Evolutionary conservation across 2,888 invertebrate species (phyloP).

Genomic region (Cryptus armator): DNA sequence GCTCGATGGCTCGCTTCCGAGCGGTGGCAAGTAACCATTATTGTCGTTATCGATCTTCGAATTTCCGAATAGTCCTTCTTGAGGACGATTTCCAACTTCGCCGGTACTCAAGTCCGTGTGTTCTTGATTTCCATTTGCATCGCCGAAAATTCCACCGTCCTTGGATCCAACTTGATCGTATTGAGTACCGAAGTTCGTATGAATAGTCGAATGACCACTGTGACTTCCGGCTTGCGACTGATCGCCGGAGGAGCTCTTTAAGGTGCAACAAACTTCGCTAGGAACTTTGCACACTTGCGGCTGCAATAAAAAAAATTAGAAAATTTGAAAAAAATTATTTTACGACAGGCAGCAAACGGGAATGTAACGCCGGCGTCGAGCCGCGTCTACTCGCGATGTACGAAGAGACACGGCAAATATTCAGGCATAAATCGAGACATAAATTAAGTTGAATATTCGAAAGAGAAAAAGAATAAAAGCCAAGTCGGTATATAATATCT

Average conservation of each 20-base stretch:
- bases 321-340: slow-evolving; percentile 16
- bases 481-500: slow-evolving; percentile 33
- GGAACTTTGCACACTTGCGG: slow-evolving; percentile 75
- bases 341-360: neutral
- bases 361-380: neutral
- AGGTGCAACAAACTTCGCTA: slow-evolving; percentile 77
- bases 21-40: slow-evolving; percentile 77
- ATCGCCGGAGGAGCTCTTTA: slow-evolving; percentile 59
- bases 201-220: slow-evolving; percentile 28
- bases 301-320: slow-evolving; percentile 70
- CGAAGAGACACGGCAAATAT: slow-evolving; percentile 19
- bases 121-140: slow-evolving; percentile 59
- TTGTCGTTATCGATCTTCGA: slow-evolving; percentile 58
- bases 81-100: slow-evolving; percentile 62
- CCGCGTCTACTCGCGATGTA: neutral
- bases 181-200: slow-evolving; percentile 52
- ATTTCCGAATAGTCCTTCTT: slow-evolving; percentile 40
- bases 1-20: slow-evolving; percentile 73
- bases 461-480: slow-evolving; percentile 21
- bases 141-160: slow-evolving; percentile 71
- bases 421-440: neutral
- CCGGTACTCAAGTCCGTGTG: slow-evolving; percentile 71
- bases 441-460: slow-evolving; percentile 41
- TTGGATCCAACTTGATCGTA: slow-evolving; percentile 34
- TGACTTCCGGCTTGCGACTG: slow-evolving; percentile 55